These are phyloP conservation scores for Gallinago undulata DNA, from an alignment of 2,113 vertebrate genomes.

Conservation along the genomic window DNA sequence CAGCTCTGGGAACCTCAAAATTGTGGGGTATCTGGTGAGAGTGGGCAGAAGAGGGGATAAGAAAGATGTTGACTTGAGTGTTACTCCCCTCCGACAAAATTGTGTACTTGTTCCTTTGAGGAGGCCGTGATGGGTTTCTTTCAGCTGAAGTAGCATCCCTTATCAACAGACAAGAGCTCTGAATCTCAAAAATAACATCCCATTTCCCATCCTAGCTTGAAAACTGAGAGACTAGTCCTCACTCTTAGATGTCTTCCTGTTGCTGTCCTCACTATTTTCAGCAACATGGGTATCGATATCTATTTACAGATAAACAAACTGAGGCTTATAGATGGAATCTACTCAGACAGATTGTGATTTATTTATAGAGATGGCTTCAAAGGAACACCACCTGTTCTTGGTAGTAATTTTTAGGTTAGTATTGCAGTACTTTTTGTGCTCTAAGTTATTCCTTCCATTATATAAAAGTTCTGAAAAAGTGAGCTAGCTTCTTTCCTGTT, in stretches of 20 bases:
- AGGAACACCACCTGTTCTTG: background rate
- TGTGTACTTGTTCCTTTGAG: background rate
- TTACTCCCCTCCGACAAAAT: background rate
- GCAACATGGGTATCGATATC: background rate
- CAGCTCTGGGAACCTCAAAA: background rate
- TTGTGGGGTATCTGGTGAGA: background rate
- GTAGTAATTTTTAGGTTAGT: background rate
- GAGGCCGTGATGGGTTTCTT: background rate
- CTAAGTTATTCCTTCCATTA: background rate
- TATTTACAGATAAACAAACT: background rate
- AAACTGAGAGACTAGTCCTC: background rate
- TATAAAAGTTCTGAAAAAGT: background rate
- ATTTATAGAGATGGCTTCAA: background rate
- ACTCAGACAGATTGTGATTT: background rate
- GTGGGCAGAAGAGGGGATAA: background rate
- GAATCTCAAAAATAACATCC: background rate
- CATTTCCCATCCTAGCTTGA: background rate
- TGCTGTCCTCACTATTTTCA: background rate
- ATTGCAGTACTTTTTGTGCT: background rate
- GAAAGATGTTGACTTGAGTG: background rate
- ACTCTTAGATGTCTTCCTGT: background rate
- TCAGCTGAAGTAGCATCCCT: background rate
- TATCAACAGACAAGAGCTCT: background rate
- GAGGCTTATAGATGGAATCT: background rate
- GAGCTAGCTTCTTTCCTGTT: background rate